Conservation (phyloP, 2,797 vertebrate genomes). For the Pteropus rufus region DNA sequence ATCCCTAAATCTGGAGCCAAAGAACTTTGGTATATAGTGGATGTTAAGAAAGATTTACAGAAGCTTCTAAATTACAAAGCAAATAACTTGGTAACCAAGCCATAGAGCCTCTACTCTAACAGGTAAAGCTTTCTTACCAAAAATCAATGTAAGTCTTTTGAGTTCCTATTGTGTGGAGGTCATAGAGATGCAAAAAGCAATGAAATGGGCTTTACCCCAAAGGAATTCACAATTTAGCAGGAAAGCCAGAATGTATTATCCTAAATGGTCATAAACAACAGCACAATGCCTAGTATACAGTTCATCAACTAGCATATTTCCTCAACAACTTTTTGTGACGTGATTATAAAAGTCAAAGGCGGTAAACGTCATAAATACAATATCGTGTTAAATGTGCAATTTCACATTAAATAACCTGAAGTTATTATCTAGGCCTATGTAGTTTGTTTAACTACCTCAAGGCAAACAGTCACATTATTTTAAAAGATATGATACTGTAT, state of each 20-base stretch:
- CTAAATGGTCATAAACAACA: constrained; percentile 15
- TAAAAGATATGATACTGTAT: neutral
- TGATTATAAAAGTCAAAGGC: constrained; percentile 32
- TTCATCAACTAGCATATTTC: neutral
- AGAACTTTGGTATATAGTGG: neutral
- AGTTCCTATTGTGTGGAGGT: neutral
- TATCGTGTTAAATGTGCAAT: neutral
- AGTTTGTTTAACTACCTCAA: constrained; percentile 16
- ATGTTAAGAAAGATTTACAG: neutral
- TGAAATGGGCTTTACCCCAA: neutral
- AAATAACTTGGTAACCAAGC: neutral
- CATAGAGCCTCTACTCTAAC: neutral
- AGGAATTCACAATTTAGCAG: neutral
- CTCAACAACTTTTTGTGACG: neutral
- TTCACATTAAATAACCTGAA: constrained; percentile 26
- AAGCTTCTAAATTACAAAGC: constrained; percentile 24
- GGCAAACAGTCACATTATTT: neutral
- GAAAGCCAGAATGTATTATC: neutral
- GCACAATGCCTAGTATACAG: neutral
- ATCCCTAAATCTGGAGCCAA: neutral
- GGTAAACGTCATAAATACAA: constrained; percentile 33
- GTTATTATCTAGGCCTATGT: neutral
- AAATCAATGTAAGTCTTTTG: neutral
- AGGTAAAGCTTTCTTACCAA: neutral
- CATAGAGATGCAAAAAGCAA: neutral